phyloP scores from a whole-genome alignment of 2,888 invertebrate genomes.

The Odontothrips loti region DNA sequence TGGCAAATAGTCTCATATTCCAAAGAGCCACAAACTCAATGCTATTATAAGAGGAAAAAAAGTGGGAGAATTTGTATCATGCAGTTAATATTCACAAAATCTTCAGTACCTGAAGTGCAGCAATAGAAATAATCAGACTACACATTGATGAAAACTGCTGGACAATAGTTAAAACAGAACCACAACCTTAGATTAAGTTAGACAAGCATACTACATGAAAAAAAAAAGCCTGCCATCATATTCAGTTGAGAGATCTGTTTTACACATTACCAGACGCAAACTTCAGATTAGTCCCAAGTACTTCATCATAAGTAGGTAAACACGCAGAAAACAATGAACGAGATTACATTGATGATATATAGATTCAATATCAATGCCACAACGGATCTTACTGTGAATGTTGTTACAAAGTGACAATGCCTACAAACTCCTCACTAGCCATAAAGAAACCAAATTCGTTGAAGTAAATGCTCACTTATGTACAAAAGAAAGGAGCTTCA shows the following conservation, averaged over 20 bases:
- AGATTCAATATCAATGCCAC: background rate
- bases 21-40: background rate
- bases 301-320: conserved; percentile 21
- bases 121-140: background rate
- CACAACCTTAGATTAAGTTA: conserved; percentile 21
- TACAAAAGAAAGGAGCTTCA: background rate
- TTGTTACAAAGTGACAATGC: conserved; percentile 2
- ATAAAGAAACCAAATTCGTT: conserved; percentile 1
- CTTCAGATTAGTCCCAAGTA: background rate
- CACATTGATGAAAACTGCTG: background rate
- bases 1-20: background rate
- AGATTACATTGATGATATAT: conserved; percentile 3
- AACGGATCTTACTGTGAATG: background rate
- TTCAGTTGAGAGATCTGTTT: conserved; percentile 20
- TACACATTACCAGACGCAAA: background rate
- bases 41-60: background rate
- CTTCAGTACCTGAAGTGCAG: background rate
- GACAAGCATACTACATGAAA: conserved; percentile 9
- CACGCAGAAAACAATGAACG: background rate
- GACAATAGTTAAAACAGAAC: conserved; percentile 8
- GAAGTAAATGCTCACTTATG: background rate
- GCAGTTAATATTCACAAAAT: conserved; percentile 13
- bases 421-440: conserved; percentile 5
- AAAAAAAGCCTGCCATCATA: conserved; percentile 11
- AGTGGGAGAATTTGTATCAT: conserved; percentile 1